phyloP scores from a whole-genome alignment of 2,797 vertebrate species.

The Sebastes iracundus region DNA sequence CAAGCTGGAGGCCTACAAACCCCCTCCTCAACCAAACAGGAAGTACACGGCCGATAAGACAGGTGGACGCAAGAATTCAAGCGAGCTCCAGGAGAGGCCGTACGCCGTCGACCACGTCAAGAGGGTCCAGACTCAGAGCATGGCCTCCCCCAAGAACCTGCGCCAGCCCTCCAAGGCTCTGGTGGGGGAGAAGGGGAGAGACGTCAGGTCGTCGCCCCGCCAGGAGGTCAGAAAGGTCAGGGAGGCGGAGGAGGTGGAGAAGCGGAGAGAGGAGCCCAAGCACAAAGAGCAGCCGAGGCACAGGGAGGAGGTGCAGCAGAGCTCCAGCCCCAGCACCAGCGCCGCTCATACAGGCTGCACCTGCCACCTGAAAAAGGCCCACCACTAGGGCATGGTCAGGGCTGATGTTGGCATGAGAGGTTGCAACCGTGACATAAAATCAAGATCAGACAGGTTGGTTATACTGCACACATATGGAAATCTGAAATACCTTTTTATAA shows the following conservation, averaged over 20 bases:
- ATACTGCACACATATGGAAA: neutral
- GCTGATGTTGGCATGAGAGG: neutral
- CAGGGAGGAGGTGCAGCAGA: constrained; percentile 69
- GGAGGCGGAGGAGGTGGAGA: constrained; percentile 68
- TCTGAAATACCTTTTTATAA: neutral
- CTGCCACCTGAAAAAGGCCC: constrained; percentile 81
- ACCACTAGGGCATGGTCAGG: constrained; percentile 50
- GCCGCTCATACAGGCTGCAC: constrained; percentile 78
- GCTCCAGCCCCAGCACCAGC: constrained; percentile 52
- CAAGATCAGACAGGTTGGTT: constrained; percentile 15
- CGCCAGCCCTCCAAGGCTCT: constrained; percentile 82
- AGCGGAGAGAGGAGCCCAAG: constrained; percentile 72
- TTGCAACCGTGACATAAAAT: neutral
- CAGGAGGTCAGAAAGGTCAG: constrained; percentile 68
- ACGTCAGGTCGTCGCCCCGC: constrained; percentile 66
- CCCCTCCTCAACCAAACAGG: constrained; percentile 83
- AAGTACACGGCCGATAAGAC: constrained; percentile 85
- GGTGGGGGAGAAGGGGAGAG: constrained; percentile 81
- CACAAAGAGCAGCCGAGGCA: constrained; percentile 64
- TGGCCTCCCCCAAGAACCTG: constrained; percentile 87
- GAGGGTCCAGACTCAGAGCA: constrained; percentile 87
- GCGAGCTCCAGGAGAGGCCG: constrained; percentile 82
- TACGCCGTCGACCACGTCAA: constrained; percentile 82
- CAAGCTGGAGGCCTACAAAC: constrained; percentile 93
- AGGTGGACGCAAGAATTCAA: constrained; percentile 75